Base-by-base conservation (phyloP, 2,113 vertebrate genomes). In the Epinephelus cyanopodus region DNA sequence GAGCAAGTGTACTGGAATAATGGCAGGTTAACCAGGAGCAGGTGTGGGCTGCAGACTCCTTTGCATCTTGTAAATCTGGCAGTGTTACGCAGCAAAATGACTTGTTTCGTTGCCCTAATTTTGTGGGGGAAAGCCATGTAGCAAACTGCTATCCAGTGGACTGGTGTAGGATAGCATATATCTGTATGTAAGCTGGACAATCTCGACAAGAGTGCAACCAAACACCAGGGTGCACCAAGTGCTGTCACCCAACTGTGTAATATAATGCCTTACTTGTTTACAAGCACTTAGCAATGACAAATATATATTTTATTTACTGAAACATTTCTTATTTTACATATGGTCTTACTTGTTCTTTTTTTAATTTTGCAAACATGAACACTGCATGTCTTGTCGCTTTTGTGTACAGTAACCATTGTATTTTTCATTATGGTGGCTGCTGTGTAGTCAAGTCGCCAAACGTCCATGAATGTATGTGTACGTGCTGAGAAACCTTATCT, bases 191-290 rank as follows among this genome's bases (percentile, higher is more conserved):
- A 84, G 71, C 83, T 84, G 91, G 91, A 94, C 89, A 93, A 92
- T 92, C 92, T 91, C 86, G 77, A 82, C 53, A 79, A 33, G 79
- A 88, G 84, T 82, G 91, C 89, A 90, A 91, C 67, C 77, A 86
- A 91, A 87, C 87, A 80, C 82, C 83, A 54, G 81, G 85, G 84
- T 90, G 86, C 88, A 89, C 85, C 79, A 90, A 90, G 92, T 92
- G 92, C 92, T 92, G 89, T 79, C 90, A 91, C 86, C 87, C 87
- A 29, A 82, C 80, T 27, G 83, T 90, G 81, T 92, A 90, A 87
- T 85, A 88, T 79, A 91, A 86, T 88, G 92, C 94, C 93, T 94
- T 93, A 94, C 89, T 92, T 94, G 94, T 95, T 95, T 95, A 95
- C 93, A 95, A 93, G 91, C 93, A 94, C 92, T 94, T 92, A 90